These are phyloP conservation scores for Notothenia rossii DNA, from an alignment of 2,113 vertebrate genomes.

Conservation along the genomic window DNA sequence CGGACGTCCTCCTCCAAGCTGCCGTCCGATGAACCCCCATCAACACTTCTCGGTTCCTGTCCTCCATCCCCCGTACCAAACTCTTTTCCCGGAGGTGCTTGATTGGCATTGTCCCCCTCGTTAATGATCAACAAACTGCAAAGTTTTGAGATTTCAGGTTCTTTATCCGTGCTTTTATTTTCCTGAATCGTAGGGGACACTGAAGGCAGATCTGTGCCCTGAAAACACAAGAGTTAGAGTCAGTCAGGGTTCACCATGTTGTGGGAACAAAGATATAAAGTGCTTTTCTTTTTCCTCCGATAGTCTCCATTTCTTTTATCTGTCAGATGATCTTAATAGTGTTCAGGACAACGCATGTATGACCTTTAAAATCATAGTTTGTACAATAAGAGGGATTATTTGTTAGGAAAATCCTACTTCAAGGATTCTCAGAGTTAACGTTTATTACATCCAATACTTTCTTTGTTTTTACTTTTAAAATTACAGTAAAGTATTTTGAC, in stretches of 20 bases:
- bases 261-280: background rate
- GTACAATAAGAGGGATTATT: too few relatives aligned
- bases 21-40: background rate
- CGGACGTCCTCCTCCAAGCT: background rate
- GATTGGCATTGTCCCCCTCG: background rate
- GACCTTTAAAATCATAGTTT: too few relatives aligned
- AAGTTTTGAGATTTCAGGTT: background rate
- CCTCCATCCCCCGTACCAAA: background rate
- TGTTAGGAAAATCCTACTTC: too few relatives aligned
- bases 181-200: background rate
- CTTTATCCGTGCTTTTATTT: slow-evolving; percentile 17
- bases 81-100: background rate
- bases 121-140: background rate
- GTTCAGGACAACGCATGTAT: too few relatives aligned
- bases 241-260: background rate
- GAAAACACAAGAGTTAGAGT: background rate
- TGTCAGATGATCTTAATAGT: too few relatives aligned
- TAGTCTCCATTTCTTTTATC: too few relatives aligned
- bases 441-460: too few relatives aligned
- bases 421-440: too few relatives aligned
- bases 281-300: background rate
- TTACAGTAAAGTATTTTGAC: too few relatives aligned
- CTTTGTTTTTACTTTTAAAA: too few relatives aligned
- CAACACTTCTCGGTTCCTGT: background rate
- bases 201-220: slow-evolving; percentile 44